These are phyloP conservation scores for Turritopsis rubra DNA, from an alignment of 30 jellyfish, hydroid and myxozoan genomes.

Conservation along the genomic window DNA sequence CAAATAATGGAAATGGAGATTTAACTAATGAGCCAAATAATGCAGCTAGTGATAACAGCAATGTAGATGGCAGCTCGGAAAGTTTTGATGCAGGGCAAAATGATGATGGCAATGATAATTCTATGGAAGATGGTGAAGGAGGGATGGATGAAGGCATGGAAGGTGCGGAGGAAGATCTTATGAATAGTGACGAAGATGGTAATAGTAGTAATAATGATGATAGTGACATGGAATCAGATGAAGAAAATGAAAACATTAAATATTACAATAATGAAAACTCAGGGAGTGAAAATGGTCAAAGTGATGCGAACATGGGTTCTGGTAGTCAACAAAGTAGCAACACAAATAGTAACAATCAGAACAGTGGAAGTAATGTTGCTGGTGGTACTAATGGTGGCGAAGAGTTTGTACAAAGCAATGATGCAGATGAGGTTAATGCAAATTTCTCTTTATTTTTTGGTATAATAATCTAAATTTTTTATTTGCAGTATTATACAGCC, in stretches of 20 bases:
- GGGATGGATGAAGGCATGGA: constrained; percentile 16
- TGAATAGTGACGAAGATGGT: constrained; percentile 25
- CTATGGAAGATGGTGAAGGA: constrained; percentile 7
- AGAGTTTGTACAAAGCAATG: constrained; percentile 24
- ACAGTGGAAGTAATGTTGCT: neutral
- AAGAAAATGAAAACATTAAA: constrained; percentile 20
- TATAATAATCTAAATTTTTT: neutral
- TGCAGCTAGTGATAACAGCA: neutral
- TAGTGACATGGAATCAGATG: constrained; percentile 5
- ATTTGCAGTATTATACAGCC: neutral
- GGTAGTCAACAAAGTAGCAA: constrained; percentile 15
- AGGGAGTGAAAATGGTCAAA: constrained; percentile 14
- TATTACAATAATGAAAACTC: constrained; percentile 12
- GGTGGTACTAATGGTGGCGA: constrained; percentile 14
- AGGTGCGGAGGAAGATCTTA: constrained; percentile 5
- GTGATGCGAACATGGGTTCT: neutral
- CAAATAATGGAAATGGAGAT: neutral
- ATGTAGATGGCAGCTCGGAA: neutral
- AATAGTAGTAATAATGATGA: neutral
- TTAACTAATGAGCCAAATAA: neutral
- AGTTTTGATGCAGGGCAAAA: neutral
- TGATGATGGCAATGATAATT: neutral
- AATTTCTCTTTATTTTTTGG: neutral
- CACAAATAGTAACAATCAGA: constrained; percentile 1
- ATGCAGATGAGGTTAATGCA: constrained; percentile 1